A percentile compares a stretch with the other conserved stretches of the same genome.
Conservation (phyloP, 2,113 vertebrate species). For the Rattus rattus region DNA sequence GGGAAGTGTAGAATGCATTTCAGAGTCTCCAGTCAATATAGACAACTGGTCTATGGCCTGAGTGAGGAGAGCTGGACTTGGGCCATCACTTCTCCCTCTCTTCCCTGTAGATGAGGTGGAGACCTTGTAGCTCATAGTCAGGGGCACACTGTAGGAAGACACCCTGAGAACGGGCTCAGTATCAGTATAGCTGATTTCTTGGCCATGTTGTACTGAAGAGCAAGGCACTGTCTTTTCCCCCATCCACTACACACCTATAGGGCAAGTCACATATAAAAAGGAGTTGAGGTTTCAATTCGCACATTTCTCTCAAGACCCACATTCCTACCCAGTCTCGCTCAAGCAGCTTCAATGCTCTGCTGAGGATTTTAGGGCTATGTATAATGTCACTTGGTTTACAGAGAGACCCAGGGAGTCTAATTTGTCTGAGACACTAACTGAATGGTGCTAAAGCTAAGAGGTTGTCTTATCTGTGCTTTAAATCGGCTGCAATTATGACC, state of each 20-base stretch:
- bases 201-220: not conserved
- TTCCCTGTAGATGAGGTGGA: not conserved
- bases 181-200: accelerated
- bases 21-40: accelerated
- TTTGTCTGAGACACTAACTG: not conserved
- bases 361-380: not conserved
- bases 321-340: not conserved
- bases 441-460: not conserved
- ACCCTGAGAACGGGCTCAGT: not conserved
- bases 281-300: not conserved
- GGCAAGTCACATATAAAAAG: accelerated
- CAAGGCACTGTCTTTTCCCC: accelerated
- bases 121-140: not conserved
- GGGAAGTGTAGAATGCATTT: not conserved
- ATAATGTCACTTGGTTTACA: not conserved
- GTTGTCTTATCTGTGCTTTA: not conserved
- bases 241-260: accelerated
- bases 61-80: not conserved
- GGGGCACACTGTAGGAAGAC: not conserved
- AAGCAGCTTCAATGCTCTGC: accelerated
- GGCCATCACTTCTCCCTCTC: no score
- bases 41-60: not conserved
- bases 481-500: not conserved
- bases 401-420: not conserved
- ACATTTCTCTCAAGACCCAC: not conserved